Conservation (phyloP, 2,888 invertebrate genomes). For the Autographa gamma region DNA sequence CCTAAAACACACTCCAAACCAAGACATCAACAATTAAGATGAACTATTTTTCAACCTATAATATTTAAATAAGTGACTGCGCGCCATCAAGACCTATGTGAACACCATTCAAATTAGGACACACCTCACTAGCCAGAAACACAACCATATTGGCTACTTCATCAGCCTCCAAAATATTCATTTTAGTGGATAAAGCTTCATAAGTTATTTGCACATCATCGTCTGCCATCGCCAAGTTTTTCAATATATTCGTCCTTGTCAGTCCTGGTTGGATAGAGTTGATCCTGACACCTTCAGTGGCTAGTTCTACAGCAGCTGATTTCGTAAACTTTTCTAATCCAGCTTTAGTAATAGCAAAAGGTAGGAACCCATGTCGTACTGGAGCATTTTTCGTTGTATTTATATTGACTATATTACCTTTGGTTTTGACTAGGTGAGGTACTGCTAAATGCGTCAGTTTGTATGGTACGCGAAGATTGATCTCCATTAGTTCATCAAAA, state of each 20-base stretch:
- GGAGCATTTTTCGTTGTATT: constrained; percentile 93
- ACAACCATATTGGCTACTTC: constrained; percentile 73
- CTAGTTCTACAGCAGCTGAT: constrained; percentile 67
- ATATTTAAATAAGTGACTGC: constrained; percentile 45
- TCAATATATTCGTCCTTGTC: constrained; percentile 64
- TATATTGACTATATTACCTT: constrained; percentile 96
- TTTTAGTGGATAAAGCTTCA: constrained; percentile 50
- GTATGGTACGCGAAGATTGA: constrained; percentile 93
- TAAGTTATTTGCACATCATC: constrained; percentile 60
- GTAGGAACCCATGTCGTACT: constrained; percentile 67
- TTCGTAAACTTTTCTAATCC: constrained; percentile 68
- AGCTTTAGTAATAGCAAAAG: constrained; percentile 63
- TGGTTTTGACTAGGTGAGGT: constrained; percentile 92
- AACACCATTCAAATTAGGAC: constrained; percentile 70
- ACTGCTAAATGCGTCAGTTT: constrained; percentile 93
- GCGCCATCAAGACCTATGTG: constrained; percentile 64
- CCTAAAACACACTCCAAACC: neutral
- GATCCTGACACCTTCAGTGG: constrained; percentile 65
- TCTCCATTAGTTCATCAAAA: constrained; percentile 94
- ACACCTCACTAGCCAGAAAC: constrained; percentile 70
- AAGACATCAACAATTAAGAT: too few relatives aligned
- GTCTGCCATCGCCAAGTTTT: constrained; percentile 62
- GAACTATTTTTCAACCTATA: too few relatives aligned
- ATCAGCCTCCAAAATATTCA: constrained; percentile 66
- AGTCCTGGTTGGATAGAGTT: constrained; percentile 69